Evolutionary conservation across 2,113 vertebrate species (phyloP), one percentile per base, ranked within the genome.

Genomic region (Cygnus buccinator): DNA sequence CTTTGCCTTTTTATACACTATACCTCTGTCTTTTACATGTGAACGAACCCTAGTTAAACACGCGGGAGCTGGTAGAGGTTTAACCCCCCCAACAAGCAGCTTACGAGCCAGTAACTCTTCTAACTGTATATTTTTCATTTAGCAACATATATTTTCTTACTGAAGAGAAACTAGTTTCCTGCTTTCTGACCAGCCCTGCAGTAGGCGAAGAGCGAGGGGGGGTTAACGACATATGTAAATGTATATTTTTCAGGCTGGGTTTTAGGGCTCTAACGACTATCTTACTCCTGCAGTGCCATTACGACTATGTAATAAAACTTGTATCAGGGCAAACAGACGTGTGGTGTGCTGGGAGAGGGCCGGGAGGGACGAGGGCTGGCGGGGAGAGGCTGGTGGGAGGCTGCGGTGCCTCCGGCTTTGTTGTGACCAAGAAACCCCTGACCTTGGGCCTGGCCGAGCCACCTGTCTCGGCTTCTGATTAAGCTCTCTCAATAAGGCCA

Each of bases 121-220:
- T 98, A 98, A 98, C 98, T 98, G 95, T 98, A 98, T 98, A 98
- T 98, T 98, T 98, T 98, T 97, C 98, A 98, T 98, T 98, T 99
- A 98, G 98, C 98, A 97, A 98, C 98, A 68, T 97, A 98, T 99
- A 99, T 99, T 99, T 99, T 99, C 99, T 98, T 99, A 99, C 97
- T 97, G 98, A 98, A 98, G 97, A 98, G 96, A 98, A 97, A 93
- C 78, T 97, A 97, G 95, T 98, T 98, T 98, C 97, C 97, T 97
- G 98, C 97, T 98, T 97, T 95, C 65, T 96, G 93, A 95, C 84
- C 96, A 90, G 97, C 93, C 97, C 96, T 86, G 63, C 90, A 88
- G 83, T 92, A 93, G 92, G 94, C 94, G 93, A 95, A 80, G 90
- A 81, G 87, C 94, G 75, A 79, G 33, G 87, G 93, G 97, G 95